phyloP scores from a whole-genome alignment of 2,888 invertebrate species.

The Seira ritae region DNA sequence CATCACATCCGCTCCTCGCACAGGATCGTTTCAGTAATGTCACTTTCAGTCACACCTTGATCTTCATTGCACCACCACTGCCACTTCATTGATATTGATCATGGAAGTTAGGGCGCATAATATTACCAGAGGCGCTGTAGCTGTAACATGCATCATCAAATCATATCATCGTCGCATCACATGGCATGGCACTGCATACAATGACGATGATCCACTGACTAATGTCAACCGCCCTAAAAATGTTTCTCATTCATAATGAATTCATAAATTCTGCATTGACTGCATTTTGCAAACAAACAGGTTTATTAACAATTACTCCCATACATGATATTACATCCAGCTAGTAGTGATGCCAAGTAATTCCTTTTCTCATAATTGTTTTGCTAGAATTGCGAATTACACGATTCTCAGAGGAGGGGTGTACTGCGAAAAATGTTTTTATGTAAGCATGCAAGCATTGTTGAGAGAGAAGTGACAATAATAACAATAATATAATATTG shows the following conservation, averaged over 20 bases:
- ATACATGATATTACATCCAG: conserved; percentile 20
- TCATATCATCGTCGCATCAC: too few relatives aligned
- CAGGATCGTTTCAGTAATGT: conserved; percentile 8
- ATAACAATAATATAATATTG: not conserved
- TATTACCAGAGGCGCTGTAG: conserved; percentile 8
- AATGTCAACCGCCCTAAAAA: not conserved
- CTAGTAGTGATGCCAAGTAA: not conserved
- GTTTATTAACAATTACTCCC: conserved; percentile 23
- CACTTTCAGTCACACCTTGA: conserved; percentile 56
- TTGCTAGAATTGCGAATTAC: conserved; percentile 4
- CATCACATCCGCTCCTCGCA: conserved; percentile 8
- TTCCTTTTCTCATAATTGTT: conserved; percentile 1
- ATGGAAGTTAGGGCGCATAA: conserved; percentile 27
- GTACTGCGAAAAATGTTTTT: not conserved
- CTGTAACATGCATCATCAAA: conserved; percentile 14
- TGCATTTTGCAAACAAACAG: conserved; percentile 39
- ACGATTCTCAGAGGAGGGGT: not conserved
- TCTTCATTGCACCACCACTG: conserved; percentile 57
- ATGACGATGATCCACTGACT: not conserved
- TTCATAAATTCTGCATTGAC: conserved; percentile 23
- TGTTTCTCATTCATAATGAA: conserved; percentile 10
- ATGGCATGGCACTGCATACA: not conserved
- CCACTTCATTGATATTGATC: conserved; percentile 41
- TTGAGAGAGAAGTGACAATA: not conserved
- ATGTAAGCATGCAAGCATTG: not conserved